Conservation (phyloP, 2,113 vertebrate species). For the Hydropotes inermis region DNA sequence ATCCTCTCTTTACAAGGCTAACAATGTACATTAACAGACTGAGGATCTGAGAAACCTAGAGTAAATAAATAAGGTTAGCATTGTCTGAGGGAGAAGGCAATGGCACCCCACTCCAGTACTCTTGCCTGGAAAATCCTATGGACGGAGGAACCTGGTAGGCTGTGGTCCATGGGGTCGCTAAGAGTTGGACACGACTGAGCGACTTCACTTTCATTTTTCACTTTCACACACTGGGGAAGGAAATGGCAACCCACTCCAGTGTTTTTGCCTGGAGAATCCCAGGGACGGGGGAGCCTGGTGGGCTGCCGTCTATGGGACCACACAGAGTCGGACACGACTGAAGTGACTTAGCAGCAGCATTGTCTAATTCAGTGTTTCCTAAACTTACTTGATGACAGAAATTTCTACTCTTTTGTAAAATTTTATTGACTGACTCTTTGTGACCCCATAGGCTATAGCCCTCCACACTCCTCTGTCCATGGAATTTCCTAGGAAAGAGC, state of each 20-base stretch:
- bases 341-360: not conserved
- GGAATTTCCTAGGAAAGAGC: not conserved
- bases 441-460: not conserved
- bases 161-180: too few species aligned
- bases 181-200: too few species aligned
- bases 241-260: too few species aligned
- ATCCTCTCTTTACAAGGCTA: not conserved
- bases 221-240: too few species aligned
- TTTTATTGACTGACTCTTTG: not conserved
- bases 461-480: not conserved
- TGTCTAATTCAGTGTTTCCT: not conserved
- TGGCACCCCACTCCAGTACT: too few species aligned
- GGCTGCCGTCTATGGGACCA: too few species aligned
- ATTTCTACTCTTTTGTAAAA: not conserved
- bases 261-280: too few species aligned
- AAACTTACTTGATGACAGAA: not conserved
- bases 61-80: not conserved
- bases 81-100: not conserved
- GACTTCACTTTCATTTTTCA: too few species aligned
- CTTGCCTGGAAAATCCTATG: too few species aligned
- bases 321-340: too few species aligned
- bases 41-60: not conserved
- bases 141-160: too few species aligned
- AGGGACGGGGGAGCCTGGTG: too few species aligned
- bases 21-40: not conserved